Evolutionary conservation across 2,797 vertebrate species (phyloP), one percentile per base, ranked within the genome.

Genomic region (Pampus argenteus): DNA sequence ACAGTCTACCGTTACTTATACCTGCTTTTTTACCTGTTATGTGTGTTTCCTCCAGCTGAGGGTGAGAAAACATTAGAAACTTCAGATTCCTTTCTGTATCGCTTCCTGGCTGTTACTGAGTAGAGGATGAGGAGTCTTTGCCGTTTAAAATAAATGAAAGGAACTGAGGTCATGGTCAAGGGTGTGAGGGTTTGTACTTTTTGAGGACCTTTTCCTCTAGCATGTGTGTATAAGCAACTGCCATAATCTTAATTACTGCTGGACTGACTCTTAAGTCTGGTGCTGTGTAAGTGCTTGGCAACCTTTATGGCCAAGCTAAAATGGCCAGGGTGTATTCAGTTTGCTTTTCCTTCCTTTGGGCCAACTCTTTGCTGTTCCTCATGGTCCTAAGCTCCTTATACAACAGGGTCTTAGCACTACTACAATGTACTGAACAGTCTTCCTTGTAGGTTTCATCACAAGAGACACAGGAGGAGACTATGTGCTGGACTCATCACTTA

Each of bases 141-240:
- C 23, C 47, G 28, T 49, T 70, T 13, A 59, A 55, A 45, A 84
- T 71, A 80, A 80, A 82, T 63, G 15, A 51, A 66, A 75, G 80
- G 83, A 86, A 84, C 50, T 81, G 56, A 84, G 62, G 10, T 74
- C 67, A 76, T 45, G 20, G 20, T 65, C 3, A 40, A 66, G 56
- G 58, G 9, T 38, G 59, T 55, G 58, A 51, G 7, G 42, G 25
- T 20, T 38, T 17, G 54, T 45, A 29, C 26, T 57, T 68, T 68
- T 74, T 74, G 86, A 64, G 77, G 66, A 18, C 40, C 48, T 42
- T 75, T 87, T 88, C 88, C 85, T 86, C 67, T 62, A 40, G 29
- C 34, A 69, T 66, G 52, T 48, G 36, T 38, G 40, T 45, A 23
- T 54, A 60, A 75, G 44, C 50, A 72, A 66, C 5, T 51, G 11